A percentile compares a stretch with the other conserved stretches of the same genome.
phyloP scores from a whole-genome alignment of 2,888 invertebrate species.

The Julus scanicus region DNA sequence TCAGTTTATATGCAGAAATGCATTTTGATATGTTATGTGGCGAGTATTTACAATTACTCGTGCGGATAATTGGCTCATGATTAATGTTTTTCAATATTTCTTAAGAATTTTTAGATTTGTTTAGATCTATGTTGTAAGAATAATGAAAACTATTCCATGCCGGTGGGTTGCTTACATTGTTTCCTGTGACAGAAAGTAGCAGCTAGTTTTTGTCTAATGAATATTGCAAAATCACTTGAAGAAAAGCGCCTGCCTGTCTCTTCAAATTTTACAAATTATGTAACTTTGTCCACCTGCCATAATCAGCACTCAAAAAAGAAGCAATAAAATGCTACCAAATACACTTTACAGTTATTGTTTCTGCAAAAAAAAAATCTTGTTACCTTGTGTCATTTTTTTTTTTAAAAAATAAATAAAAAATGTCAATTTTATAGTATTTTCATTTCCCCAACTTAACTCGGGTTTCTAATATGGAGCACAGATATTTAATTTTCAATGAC shows the following conservation, averaged over 20 bases:
- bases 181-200: not conserved
- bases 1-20: not conserved
- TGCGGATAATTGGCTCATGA: not conserved
- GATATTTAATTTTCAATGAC: not conserved
- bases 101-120: not conserved
- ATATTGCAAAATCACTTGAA: not conserved
- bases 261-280: not conserved
- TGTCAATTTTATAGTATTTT: slow-evolving; percentile 37
- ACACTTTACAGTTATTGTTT: not conserved
- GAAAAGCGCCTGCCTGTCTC: not conserved
- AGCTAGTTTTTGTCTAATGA: not conserved
- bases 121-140: not conserved
- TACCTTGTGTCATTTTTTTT: not conserved
- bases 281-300: not conserved
- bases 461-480: no score
- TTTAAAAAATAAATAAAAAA: slow-evolving; percentile 3
- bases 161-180: not conserved
- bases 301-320: not conserved
- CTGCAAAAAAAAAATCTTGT: not conserved
- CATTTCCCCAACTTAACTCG: not conserved
- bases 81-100: not conserved
- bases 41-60: no score
- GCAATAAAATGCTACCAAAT: slow-evolving; percentile 48
- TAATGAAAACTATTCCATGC: not conserved
- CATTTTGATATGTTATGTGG: not conserved